A percentile compares a stretch with the other conserved stretches of the same genome.
Evolutionary conservation across 2,797 vertebrate species (phyloP).

Genomic region (Fratercula arctica): DNA sequence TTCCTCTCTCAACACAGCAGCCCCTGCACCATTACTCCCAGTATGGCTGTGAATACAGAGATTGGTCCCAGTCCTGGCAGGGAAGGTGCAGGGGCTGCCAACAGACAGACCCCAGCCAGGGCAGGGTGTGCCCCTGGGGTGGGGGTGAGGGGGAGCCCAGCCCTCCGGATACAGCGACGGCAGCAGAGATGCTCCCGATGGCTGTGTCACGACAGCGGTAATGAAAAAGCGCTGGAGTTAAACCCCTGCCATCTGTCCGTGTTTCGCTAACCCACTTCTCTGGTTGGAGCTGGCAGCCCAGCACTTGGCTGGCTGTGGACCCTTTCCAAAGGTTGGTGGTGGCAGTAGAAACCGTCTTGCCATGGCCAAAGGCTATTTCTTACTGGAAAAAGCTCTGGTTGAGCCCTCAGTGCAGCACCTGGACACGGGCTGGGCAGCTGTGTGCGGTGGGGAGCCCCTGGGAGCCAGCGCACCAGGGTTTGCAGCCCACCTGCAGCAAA

Average conservation of each 20-base stretch:
- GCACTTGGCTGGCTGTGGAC: conserved; percentile 27
- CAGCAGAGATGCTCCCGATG: conserved; percentile 5
- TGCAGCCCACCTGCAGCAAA: neutral
- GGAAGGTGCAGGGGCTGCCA: neutral
- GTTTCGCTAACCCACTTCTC: conserved; percentile 70
- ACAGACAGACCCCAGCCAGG: neutral
- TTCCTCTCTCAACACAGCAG: neutral
- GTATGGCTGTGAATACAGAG: neutral
- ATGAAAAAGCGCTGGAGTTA: conserved; percentile 3
- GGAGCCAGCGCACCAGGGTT: fast-evolving
- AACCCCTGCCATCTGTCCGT: conserved; percentile 67
- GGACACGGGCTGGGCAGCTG: neutral
- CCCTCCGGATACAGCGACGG: neutral
- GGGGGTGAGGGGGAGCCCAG: neutral
- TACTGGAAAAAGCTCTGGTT: conserved; percentile 47
- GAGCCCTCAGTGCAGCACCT: neutral
- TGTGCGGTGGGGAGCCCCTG: neutral
- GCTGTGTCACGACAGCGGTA: neutral
- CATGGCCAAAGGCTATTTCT: conserved; percentile 14
- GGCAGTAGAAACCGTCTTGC: neutral
- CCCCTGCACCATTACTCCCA: neutral
- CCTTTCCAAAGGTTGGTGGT: conserved; percentile 50
- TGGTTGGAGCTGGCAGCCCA: conserved; percentile 50
- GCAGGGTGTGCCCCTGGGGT: fast-evolving
- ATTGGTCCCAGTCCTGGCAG: neutral